Evolutionary conservation across 37 sponge, comb jelly and placozoan species (phyloP).

Genomic region (Cladorhizidae sp.): DNA sequence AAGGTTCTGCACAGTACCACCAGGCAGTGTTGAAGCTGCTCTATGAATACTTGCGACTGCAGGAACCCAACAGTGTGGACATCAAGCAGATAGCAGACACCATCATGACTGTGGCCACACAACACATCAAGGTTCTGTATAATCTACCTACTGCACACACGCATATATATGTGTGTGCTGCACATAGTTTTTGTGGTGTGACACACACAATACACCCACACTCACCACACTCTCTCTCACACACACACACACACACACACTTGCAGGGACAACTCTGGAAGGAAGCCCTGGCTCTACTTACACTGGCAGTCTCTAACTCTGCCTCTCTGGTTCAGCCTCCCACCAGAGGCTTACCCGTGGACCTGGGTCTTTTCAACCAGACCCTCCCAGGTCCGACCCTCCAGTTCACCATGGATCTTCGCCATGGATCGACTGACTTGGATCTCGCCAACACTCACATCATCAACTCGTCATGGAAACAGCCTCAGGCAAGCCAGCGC

Average conservation of each 20-base stretch:
- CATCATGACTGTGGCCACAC: conserved; percentile 41
- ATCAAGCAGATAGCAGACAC: conserved; percentile 27
- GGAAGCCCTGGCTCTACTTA: conserved; percentile 58
- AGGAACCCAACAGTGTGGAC: conserved; percentile 21
- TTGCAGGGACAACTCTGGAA: conserved; percentile 62
- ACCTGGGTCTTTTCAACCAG: conserved; percentile 68
- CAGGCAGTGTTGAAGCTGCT: conserved; percentile 63
- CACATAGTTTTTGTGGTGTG: not conserved
- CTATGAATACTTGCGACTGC: conserved; percentile 50
- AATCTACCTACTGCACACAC: not conserved
- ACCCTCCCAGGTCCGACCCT: conserved; percentile 87
- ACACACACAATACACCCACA: no score
- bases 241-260: not conserved
- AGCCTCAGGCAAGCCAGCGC: conserved; percentile 54
- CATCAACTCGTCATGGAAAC: conserved; percentile 51
- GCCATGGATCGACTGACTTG: conserved; percentile 53
- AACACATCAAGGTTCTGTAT: conserved; percentile 57
- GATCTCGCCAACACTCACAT: conserved; percentile 26
- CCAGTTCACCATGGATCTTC: conserved; percentile 67
- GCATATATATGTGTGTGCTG: not conserved
- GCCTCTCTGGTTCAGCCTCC: conserved; percentile 71
- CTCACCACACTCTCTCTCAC: not conserved
- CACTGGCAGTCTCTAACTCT: conserved; percentile 64
- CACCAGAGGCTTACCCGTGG: conserved; percentile 65
- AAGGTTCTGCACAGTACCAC: conserved; percentile 54